These are phyloP conservation scores for honey bee (Apis mellifera) DNA, from an alignment of 1,140 invertebrate genomes.

Conservation along the genomic window Amel_HAv3.1 CM009941.2:6111501-6112000, in stretches of 20 bases:
- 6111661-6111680: slow-evolving; percentile 6
- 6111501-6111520: not conserved
- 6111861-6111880: not conserved
- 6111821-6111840: not conserved
- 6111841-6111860: not conserved
- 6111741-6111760: not conserved
- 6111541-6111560: not conserved
- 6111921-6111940: too few relatives aligned
- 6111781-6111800: not conserved
- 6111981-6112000: not conserved
- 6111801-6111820: not conserved
- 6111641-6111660: not conserved
- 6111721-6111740: slow-evolving; percentile 2
- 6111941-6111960: not conserved
- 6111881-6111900: not conserved
- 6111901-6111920: not conserved
- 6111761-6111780: not conserved
- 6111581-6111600: not conserved
- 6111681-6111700: not conserved
- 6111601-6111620: not conserved
- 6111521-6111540: not conserved
- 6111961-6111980: not conserved
- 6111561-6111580: not conserved
- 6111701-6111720: slow-evolving; percentile 10
- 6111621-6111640: not conserved